These are phyloP conservation scores for Drepana arcuata DNA, from an alignment of 1,140 invertebrate species.

Conservation along the genomic window DNA sequence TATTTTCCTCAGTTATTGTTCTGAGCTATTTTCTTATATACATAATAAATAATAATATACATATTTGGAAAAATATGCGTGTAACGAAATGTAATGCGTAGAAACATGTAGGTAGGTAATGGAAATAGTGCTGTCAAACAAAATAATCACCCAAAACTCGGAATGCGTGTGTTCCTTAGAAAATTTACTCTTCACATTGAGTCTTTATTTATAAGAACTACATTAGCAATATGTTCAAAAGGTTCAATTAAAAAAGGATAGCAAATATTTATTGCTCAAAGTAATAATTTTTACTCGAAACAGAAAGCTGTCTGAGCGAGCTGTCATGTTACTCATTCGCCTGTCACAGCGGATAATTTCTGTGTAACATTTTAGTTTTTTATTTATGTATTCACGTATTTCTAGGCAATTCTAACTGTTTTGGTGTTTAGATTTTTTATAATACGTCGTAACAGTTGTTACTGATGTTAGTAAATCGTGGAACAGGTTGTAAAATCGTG, in stretches of 20 bases:
- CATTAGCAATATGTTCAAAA: too few relatives aligned
- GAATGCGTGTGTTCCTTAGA: too few relatives aligned
- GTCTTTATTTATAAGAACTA: too few relatives aligned
- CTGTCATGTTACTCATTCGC: conserved; percentile 34
- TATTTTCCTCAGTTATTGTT: too few relatives aligned
- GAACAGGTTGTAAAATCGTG: conserved; percentile 24
- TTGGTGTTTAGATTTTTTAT: conserved; percentile 45
- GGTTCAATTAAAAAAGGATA: conserved; percentile 5
- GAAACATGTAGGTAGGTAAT: too few relatives aligned
- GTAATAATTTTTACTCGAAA: not conserved
- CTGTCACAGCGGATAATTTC: conserved; percentile 47
- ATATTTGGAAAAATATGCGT: too few relatives aligned
- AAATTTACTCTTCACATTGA: too few relatives aligned
- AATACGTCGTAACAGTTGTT: conserved; percentile 23
- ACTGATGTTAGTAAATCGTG: conserved; percentile 38
- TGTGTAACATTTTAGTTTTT: conserved; percentile 63
- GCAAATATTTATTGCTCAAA: not conserved
- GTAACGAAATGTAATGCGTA: conserved; percentile 38
- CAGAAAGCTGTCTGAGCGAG: not conserved
- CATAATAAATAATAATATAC: too few relatives aligned
- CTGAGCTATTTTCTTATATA: too few relatives aligned
- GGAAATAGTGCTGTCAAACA: too few relatives aligned
- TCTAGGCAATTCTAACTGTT: conserved; percentile 42
- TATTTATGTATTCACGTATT: conserved; percentile 56
- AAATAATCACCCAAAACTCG: too few relatives aligned